These are phyloP conservation scores for Tympanoctomys barrerae DNA, from an alignment of 2,797 vertebrate species.

Conservation along the genomic window DNA sequence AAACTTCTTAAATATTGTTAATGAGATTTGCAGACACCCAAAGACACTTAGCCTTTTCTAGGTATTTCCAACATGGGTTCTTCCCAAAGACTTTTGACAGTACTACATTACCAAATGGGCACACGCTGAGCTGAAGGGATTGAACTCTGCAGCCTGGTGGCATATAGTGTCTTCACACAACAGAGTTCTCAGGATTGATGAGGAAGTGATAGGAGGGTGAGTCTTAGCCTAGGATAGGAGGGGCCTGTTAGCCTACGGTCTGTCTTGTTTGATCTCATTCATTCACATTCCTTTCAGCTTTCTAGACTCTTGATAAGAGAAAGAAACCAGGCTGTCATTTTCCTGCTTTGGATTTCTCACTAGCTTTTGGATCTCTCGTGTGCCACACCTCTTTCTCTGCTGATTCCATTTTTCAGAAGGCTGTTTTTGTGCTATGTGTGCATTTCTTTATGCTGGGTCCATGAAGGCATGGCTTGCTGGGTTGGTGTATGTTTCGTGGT, in stretches of 20 bases:
- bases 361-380: constrained; percentile 79
- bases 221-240: constrained; percentile 31
- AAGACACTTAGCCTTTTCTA: constrained; percentile 58
- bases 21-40: constrained; percentile 62
- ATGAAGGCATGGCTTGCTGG: constrained; percentile 67
- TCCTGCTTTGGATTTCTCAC: constrained; percentile 78
- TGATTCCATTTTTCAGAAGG: constrained; percentile 74
- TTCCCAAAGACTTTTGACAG: constrained; percentile 58
- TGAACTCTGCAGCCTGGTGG: constrained; percentile 36
- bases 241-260: constrained; percentile 27
- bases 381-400: constrained; percentile 81
- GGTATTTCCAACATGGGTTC: constrained; percentile 62
- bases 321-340: constrained; percentile 71
- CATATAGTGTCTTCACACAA: background rate
- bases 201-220: constrained; percentile 9
- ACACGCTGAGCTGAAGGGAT: background rate
- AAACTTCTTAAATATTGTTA: constrained; percentile 61
- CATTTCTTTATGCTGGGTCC: constrained; percentile 60
- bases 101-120: constrained; percentile 63
- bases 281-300: constrained; percentile 64
- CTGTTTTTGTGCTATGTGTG: constrained; percentile 53
- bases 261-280: constrained; percentile 60
- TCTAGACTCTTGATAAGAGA: constrained; percentile 67
- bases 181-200: background rate
- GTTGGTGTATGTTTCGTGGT: constrained; percentile 76